A percentile compares a stretch with the other conserved stretches of the same genome.
phyloP scores from a whole-genome alignment of 2,888 invertebrate species.

The Tuberolachnus salignus region DNA sequence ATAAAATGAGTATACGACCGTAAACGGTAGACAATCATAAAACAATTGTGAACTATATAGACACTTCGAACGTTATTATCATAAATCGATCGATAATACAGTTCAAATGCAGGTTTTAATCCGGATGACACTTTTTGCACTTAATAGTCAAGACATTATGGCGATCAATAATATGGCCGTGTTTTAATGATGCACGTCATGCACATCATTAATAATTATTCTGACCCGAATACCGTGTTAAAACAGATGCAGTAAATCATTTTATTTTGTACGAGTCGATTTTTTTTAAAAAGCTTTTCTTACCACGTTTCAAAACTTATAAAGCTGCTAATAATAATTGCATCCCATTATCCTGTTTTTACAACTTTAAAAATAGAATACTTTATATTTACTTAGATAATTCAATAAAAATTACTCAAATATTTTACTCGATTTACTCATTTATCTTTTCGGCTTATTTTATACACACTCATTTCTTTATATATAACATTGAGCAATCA shows the following conservation, averaged over 20 bases:
- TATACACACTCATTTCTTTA: too few species aligned
- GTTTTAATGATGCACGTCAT: conserved; percentile 32
- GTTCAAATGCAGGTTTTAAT: conserved; percentile 12
- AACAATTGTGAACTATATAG: not conserved
- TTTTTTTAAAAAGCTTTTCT: not conserved
- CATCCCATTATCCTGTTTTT: not conserved
- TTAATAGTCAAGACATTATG: conserved; percentile 38
- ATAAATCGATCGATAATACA: conserved; percentile 19
- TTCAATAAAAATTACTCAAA: too few species aligned
- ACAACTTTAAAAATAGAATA: too few species aligned
- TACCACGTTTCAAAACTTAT: conserved; percentile 1
- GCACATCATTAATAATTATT: conserved; percentile 42
- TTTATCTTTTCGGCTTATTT: too few species aligned
- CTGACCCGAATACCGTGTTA: conserved; percentile 37
- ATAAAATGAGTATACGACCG: not conserved
- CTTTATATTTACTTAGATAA: too few species aligned
- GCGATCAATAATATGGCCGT: conserved; percentile 39
- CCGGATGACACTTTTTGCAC: conserved; percentile 37
- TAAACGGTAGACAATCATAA: too few species aligned
- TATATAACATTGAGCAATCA: too few species aligned
- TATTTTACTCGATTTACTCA: too few species aligned
- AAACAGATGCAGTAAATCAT: conserved; percentile 1
- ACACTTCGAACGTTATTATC: not conserved
- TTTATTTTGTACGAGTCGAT: not conserved
- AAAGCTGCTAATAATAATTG: too few species aligned